Conservation (phyloP, 2,888 invertebrate species). For the Pardosa pseudoannulata region DNA sequence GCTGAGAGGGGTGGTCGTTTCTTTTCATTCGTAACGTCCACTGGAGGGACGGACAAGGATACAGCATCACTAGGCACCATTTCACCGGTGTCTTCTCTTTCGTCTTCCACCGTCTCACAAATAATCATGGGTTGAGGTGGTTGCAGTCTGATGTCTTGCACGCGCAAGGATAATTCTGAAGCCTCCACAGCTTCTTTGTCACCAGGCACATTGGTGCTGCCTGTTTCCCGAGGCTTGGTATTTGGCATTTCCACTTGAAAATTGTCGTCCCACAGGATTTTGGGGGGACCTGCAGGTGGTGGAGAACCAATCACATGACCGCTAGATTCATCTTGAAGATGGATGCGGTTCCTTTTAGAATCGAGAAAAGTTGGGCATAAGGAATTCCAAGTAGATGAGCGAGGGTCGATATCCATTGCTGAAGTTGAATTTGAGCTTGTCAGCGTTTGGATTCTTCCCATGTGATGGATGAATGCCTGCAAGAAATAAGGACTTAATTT, state of each 20-base stretch:
- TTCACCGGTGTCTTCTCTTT: not conserved
- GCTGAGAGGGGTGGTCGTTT: conserved; percentile 64
- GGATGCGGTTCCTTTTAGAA: conserved; percentile 34
- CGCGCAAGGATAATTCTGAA: conserved; percentile 38
- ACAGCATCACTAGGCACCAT: conserved; percentile 12
- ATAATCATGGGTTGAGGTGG: conserved; percentile 63
- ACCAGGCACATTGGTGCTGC: not conserved
- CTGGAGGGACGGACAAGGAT: conserved; percentile 55
- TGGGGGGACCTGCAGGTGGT: conserved; percentile 47
- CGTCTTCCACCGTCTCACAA: conserved; percentile 60
- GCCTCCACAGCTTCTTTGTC: not conserved
- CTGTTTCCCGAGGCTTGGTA: not conserved
- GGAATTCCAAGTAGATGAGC: conserved; percentile 42
- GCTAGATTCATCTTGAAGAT: conserved; percentile 32
- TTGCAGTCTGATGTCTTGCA: conserved; percentile 51
- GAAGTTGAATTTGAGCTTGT: conserved; percentile 27
- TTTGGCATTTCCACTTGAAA: conserved; percentile 31
- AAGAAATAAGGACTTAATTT: not conserved
- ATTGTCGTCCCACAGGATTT: conserved; percentile 39
- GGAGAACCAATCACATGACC: conserved; percentile 47
- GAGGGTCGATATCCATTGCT: conserved; percentile 58
- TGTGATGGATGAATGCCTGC: conserved; percentile 21
- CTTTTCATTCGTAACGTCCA: conserved; percentile 63
- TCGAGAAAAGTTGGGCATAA: conserved; percentile 49
- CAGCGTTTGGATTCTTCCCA: conserved; percentile 49